Evolutionary conservation across 2,797 vertebrate genomes (phyloP), one percentile per base, ranked within the genome.

Genomic region (Heliangelus exortis): DNA sequence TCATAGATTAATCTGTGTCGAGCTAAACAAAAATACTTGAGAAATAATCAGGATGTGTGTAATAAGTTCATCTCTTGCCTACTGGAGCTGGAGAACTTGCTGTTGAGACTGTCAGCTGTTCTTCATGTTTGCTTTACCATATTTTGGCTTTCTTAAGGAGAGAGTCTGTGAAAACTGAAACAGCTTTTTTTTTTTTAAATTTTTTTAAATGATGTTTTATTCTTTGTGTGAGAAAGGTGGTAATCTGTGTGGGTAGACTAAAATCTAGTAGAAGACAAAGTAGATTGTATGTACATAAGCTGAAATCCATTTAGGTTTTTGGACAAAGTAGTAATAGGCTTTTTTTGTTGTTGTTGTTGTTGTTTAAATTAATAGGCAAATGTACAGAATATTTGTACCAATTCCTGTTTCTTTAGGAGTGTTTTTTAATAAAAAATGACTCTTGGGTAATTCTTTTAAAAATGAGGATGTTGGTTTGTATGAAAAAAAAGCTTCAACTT

Each of bases 401-500:
- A 50, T 53, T 76, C 77, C 14, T 73, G 10, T 12, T 73, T 68
- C 12, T 65, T 68, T 25, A 14, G 43, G 5, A 4, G 26, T 21
- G 19, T 61, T 45, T 54, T 55, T 59, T 41, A 13, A 45, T 53
- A 6, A 72, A 14, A 55, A 92, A 25, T 41, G 15, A 84, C 87
- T 69, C 65, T 68, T 78, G 3, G 15, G 0, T 8, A 66, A 53
- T 53, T 76, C n/a, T 29, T 69, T 71, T 76, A 54, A 87, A 95
- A 95, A 92, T 79, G 57, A 78, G 67, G 82, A 68, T 89, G 74
- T 90, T 66, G 31, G 20, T 71, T 79, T 62, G 39, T n/a, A 34
- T 58, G 34, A 58, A 90, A 61, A 6, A 43, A 34, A 74, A 39
- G 68, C 63, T 81, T 75, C 63, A 48, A 6, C 10, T 33, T 92